phyloP scores from a whole-genome alignment of 2,797 vertebrate species.

The Artibeus lituratus region DNA sequence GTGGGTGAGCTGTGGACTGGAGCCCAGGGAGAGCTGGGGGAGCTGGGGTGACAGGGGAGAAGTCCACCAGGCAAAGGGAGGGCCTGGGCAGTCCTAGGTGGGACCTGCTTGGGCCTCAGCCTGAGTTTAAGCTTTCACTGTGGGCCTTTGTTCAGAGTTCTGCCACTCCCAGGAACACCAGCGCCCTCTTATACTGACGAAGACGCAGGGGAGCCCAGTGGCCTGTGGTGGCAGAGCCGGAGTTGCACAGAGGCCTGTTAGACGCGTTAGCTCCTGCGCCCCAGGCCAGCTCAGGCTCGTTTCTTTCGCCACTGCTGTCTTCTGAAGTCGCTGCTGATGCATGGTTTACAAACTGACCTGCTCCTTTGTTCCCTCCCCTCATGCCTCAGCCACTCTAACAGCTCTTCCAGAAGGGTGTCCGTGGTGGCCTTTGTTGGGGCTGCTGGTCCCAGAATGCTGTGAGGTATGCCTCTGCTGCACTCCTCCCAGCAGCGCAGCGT shows the following conservation, averaged over 20 bases:
- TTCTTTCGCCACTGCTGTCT: neutral
- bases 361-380: neutral
- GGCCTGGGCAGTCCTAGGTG: neutral
- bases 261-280: rapidly evolving
- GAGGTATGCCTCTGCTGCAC: neutral
- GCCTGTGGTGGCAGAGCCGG: neutral
- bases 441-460: neutral
- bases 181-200: neutral
- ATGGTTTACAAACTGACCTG: neutral
- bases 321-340: neutral
- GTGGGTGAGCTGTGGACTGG: neutral
- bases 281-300: neutral
- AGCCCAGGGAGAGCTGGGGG: neutral
- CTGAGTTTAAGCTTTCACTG: neutral
- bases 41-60: neutral
- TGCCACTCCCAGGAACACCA: neutral
- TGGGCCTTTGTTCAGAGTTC: neutral
- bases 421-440: neutral
- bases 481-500: neutral
- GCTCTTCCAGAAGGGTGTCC: neutral
- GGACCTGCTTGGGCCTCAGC: neutral
- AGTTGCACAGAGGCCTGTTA: neutral
- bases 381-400: neutral
- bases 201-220: neutral
- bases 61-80: neutral